These are phyloP conservation scores for Sialia sialis DNA, from an alignment of 2,113 vertebrate genomes.

Conservation along the genomic window DNA sequence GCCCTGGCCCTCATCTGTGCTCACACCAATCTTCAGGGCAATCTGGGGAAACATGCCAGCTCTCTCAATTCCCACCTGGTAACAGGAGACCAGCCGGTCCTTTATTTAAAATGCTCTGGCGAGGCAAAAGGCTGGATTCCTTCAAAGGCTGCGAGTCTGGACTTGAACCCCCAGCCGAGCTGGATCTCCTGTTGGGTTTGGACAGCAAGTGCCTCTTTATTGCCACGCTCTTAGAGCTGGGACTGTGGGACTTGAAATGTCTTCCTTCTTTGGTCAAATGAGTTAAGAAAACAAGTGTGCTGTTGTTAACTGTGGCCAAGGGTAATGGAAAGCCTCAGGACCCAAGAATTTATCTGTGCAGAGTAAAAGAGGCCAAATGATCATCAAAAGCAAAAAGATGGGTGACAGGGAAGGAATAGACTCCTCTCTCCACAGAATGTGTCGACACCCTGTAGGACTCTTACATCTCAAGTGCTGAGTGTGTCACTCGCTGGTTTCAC, in stretches of 20 bases:
- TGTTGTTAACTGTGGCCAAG: not conserved
- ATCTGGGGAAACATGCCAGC: not conserved
- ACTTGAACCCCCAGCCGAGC: not conserved
- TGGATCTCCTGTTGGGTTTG: not conserved
- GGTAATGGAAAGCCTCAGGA: not conserved
- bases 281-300: not conserved
- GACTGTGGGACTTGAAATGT: not conserved
- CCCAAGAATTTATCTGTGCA: not conserved
- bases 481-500: not conserved
- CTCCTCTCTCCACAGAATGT: not conserved
- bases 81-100: not conserved
- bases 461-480: not conserved
- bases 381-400: not conserved
- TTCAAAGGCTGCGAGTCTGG: not conserved
- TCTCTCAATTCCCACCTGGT: not conserved
- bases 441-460: not conserved
- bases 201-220: not conserved
- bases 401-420: not conserved
- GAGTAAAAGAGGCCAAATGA: not conserved
- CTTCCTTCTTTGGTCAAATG: not conserved
- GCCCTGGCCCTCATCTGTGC: accelerated
- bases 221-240: not conserved
- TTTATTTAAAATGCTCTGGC: not conserved
- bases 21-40: too few species aligned
- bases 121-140: not conserved